Percentiles rank a stretch among this genome's conserved stretches.
Conservation (phyloP, 2,797 vertebrate species). For the Microctenopoma stevenorrisi region DNA sequence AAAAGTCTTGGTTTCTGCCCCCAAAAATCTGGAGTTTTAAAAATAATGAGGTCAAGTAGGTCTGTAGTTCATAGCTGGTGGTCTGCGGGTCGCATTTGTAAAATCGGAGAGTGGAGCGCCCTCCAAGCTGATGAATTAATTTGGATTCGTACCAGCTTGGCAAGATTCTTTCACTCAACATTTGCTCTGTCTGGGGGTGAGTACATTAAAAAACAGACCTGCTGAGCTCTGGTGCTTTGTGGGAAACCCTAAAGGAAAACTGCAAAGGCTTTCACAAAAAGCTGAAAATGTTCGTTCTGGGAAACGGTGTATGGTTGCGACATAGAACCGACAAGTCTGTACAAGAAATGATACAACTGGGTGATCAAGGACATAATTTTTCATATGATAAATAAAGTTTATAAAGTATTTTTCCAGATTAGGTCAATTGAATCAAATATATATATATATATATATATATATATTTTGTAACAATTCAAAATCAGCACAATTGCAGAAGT, state of each 20-base stretch:
- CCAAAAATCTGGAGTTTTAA: conserved; percentile 56
- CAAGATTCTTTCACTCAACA: conserved; percentile 73
- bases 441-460: conserved; percentile 19
- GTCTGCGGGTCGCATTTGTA: conserved; percentile 69
- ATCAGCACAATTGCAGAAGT: conserved; percentile 13
- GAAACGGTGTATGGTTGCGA: neutral
- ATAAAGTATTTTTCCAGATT: neutral
- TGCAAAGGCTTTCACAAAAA: conserved; percentile 48
- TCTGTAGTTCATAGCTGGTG: conserved; percentile 67
- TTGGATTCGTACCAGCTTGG: conserved; percentile 74
- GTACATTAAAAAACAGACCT: conserved; percentile 74
- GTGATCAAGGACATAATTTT: neutral
- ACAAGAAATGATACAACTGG: neutral
- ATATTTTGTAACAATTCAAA: conserved; percentile 19
- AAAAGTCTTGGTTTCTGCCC: conserved; percentile 46
- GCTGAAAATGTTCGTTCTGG: neutral
- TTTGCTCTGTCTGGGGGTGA: conserved; percentile 71
- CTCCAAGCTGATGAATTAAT: conserved; percentile 76
- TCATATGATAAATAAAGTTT: conserved; percentile 12
- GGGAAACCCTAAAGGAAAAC: conserved; percentile 54
- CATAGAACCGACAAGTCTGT: neutral
- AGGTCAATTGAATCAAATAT: conserved; percentile 11
- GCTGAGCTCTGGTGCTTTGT: conserved; percentile 68
- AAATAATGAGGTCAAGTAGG: conserved; percentile 80
- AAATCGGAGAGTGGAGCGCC: conserved; percentile 60